A percentile compares a stretch with the other conserved stretches of the same genome.
Conservation (phyloP, 2,888 invertebrate species). For the Stenodera caucasica region DNA sequence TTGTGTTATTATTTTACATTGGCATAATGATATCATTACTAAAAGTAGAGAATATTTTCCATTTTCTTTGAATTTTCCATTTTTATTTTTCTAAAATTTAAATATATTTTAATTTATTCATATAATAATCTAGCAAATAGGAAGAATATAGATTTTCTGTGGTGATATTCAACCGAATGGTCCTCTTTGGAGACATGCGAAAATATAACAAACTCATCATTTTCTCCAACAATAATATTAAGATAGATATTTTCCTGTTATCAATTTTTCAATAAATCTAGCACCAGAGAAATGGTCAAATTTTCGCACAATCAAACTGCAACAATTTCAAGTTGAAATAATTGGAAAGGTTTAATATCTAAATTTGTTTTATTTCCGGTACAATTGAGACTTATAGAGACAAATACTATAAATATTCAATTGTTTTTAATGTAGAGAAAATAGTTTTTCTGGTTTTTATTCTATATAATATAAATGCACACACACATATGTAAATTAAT, state of each 20-base stretch:
- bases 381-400: slow-evolving; percentile 14
- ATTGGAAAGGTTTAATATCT: neutral
- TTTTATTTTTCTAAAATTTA: neutral
- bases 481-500: slow-evolving; percentile 15
- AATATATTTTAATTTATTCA: slow-evolving; percentile 39
- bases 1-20: slow-evolving; percentile 39
- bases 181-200: slow-evolving; percentile 30
- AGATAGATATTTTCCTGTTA: neutral
- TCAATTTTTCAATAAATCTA: neutral
- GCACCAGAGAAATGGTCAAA: slow-evolving; percentile 11
- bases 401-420: slow-evolving; percentile 5
- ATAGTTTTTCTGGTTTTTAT: slow-evolving; percentile 35
- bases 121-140: slow-evolving; percentile 46
- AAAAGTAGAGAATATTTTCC: slow-evolving; percentile 38
- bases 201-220: slow-evolving; percentile 4
- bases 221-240: neutral
- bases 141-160: slow-evolving; percentile 49
- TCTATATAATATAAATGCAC: slow-evolving; percentile 29
- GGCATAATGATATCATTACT: slow-evolving; percentile 40
- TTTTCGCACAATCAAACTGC: neutral
- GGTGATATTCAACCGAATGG: slow-evolving; percentile 27
- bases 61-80: slow-evolving; percentile 8
- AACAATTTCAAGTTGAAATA: neutral
- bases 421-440: neutral
- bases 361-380: slow-evolving; percentile 8